phyloP scores from a whole-genome alignment of 2,113 vertebrate genomes.

The Otocyon megalotis region DNA sequence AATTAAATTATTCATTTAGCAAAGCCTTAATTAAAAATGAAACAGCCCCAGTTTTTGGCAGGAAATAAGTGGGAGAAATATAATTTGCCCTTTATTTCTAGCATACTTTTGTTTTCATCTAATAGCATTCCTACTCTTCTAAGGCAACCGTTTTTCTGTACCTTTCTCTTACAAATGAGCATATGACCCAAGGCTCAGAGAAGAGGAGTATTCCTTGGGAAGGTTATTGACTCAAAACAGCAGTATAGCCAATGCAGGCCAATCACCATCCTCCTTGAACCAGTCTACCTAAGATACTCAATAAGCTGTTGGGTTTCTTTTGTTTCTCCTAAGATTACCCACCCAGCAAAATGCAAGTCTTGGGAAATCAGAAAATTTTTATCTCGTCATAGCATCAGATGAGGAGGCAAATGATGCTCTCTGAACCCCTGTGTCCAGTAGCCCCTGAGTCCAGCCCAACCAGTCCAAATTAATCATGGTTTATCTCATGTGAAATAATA shows the following conservation, averaged over 20 bases:
- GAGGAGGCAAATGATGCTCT: background rate
- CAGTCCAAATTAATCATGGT: background rate
- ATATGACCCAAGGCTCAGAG: background rate
- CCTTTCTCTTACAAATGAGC: background rate
- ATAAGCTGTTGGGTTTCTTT: background rate
- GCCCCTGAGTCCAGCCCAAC: background rate
- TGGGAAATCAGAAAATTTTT: background rate
- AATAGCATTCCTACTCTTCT: background rate
- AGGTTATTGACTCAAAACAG: background rate
- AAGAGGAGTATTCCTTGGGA: background rate
- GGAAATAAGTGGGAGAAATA: background rate
- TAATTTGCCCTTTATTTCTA: background rate
- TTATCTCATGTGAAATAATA: background rate
- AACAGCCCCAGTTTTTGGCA: background rate
- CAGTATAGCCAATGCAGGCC: background rate
- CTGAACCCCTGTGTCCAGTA: background rate
- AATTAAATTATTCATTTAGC: background rate
- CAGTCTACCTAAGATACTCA: background rate
- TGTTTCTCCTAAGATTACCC: background rate
- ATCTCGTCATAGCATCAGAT: background rate
- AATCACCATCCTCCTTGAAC: background rate
- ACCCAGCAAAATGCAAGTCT: background rate
- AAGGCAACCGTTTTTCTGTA: background rate
- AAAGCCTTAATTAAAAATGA: background rate
- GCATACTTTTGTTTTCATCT: background rate